A percentile compares a stretch with the other conserved stretches of the same genome.
Evolutionary conservation across 1,140 invertebrate genomes (phyloP).

Genomic region (Tetragnatha versicolor): DNA sequence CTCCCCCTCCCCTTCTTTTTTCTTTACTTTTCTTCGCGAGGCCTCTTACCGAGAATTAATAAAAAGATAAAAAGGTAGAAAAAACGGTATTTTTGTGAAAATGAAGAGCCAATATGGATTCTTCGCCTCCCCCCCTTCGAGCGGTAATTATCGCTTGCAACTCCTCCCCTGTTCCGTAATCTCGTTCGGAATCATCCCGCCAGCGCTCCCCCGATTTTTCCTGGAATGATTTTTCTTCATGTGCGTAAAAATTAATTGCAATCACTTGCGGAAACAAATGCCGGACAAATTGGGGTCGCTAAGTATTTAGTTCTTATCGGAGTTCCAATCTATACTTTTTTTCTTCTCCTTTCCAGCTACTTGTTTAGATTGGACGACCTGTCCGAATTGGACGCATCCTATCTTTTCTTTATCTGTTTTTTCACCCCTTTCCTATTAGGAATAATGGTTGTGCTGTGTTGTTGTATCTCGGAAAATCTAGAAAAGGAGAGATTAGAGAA

Average conservation of each 20-base stretch:
- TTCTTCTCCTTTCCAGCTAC: background rate
- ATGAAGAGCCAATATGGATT: slow-evolving; percentile 51
- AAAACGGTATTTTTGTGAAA: slow-evolving; percentile 38
- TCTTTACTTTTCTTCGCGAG: slow-evolving; percentile 3
- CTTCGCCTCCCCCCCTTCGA: background rate
- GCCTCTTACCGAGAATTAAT: slow-evolving; percentile 11
- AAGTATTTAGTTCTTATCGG: slow-evolving; percentile 32
- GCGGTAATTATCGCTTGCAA: slow-evolving; percentile 32
- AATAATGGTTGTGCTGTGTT: too few species aligned
- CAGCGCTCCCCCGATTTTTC: background rate
- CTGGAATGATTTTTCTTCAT: slow-evolving; percentile 28
- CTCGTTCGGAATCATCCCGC: slow-evolving; percentile 22
- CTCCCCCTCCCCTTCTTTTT: background rate
- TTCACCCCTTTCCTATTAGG: too few species aligned
- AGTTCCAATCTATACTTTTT: background rate
- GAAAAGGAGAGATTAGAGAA: too few species aligned
- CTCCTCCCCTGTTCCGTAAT: slow-evolving; percentile 17
- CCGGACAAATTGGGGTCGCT: slow-evolving; percentile 23
- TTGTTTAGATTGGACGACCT: too few species aligned
- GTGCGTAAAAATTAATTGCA: slow-evolving; percentile 34
- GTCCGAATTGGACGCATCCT: too few species aligned
- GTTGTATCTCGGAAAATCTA: too few species aligned
- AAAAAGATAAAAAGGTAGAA: slow-evolving; percentile 14
- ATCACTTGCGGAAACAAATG: slow-evolving; percentile 25
- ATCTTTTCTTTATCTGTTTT: too few species aligned